These are phyloP conservation scores for Bombus consobrinus DNA, from an alignment of 1,140 invertebrate genomes.

Conservation along the genomic window DNA sequence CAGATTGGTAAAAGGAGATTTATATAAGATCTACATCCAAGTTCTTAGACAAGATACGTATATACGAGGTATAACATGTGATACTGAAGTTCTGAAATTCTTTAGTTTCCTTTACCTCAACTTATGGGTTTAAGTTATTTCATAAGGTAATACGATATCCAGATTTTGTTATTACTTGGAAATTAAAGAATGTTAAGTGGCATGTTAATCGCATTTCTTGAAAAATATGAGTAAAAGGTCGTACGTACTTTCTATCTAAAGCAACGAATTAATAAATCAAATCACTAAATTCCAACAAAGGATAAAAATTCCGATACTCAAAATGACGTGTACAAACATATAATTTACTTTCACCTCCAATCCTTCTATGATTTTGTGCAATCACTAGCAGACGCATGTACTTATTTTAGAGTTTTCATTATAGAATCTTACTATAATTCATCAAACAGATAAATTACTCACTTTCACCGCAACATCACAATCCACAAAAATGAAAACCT, in stretches of 20 bases:
- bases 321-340: background rate
- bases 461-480: background rate
- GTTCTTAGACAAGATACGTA: background rate
- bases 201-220: background rate
- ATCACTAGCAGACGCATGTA: background rate
- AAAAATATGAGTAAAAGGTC: background rate
- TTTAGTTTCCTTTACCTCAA: background rate
- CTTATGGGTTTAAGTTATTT: background rate
- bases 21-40: background rate
- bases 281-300: background rate
- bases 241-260: background rate
- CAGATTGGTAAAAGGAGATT: background rate
- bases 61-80: background rate
- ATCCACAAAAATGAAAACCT: background rate
- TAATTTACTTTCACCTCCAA: conserved; percentile 12
- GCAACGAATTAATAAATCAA: conserved; percentile 4
- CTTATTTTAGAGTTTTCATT: background rate
- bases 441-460: background rate
- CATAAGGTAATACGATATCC: background rate
- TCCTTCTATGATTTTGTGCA: background rate
- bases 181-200: background rate
- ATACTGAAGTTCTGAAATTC: background rate
- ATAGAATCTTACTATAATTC: background rate
- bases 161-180: background rate
- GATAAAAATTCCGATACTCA: background rate